Base-by-base conservation (phyloP, 1,140 invertebrate species). In the Tachypleus tridentatus region DNA sequence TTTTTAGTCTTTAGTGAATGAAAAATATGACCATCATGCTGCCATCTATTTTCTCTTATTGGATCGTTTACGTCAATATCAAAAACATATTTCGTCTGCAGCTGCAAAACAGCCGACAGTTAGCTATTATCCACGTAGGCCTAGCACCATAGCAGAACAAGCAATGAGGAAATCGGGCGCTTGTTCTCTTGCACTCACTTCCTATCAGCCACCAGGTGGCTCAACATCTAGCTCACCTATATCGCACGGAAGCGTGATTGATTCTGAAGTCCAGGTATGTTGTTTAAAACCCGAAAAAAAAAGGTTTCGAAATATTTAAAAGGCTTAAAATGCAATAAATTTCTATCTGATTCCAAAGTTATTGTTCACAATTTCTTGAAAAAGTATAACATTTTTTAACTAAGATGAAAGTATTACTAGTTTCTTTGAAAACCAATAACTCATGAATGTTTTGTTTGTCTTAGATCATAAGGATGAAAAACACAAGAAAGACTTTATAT, bases 21-120 rank as follows among this genome's bases (percentile, higher is more conserved):
- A 91, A 73, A 89, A 88, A 69, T 97, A 96, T 76, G 93, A 97
- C 76, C 93, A 97, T 78, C 90, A 95, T 75, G 90, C 91, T 62
- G 93, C 93, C 60, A 97, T 97, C 70, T 97, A 97, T 77, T 87
- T 91, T 73, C 81, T 97, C 49, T 79, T 97, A 48, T 76, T 96
- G 70, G 93, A 97, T 74, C 83, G 90, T 62, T 78, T 93, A 65
- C 72, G 73, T 60, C 73, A 73, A 47, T 77, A 78, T 63, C 71
- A 77, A 7, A 67, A 54, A 64, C 72, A 50, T 69, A 73, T 62
- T 61, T 67, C 11, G 65, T 72, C 4, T 57, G 56, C 50, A 8
- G 10, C 50, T 57, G 70, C 65, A 3, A 69, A 64, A 11, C 60
- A 70, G 69, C 68, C 72, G 57, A 58, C 66, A 64, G 65, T 64